Evolutionary conservation across 2,113 vertebrate species (phyloP), one percentile per base, ranked within the genome.

Genomic region (Cebus imitator): DNA sequence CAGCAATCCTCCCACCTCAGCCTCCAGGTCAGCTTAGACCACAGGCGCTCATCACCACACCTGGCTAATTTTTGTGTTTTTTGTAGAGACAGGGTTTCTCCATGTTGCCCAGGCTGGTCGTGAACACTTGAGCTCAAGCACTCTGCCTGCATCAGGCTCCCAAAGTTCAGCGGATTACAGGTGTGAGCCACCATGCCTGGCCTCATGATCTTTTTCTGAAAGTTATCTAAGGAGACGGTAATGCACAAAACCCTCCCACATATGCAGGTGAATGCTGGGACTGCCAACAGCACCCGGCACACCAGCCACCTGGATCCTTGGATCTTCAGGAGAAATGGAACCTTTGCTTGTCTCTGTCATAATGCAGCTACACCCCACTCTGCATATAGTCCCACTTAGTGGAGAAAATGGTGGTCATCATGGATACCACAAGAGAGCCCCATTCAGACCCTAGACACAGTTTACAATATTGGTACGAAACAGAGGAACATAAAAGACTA

Each of bases 201-300:
- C 27, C 27, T 64, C 61, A 30, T 64, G 61, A 66, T 3, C 50
- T 43, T 64, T 76, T n/a, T 14, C 78, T 66, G 37, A 35, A 78
- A 80, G 27, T 11, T 37, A 25, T 37, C 43, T 80, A 35, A 73
- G 37, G 37, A 66, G 83, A 79, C 2, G 20, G 7, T 13, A 50
- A 40, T 0, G 32, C 13, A 21, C 48, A 37, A 35, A 52, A 3
- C 16, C 9, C 50, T 20, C 61, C 40, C 16, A 0, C 0, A 3
- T 30, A 23, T 6, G 18, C 16, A 11, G 30, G 20, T 8, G 27
- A 70, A 64, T 0, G 5, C 21, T 5, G 0, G 37, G 23, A 8
- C 40, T 9, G 68, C 17, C 37, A n/a, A 3, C 30, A 50, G 30
- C 13, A 25, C 72, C 61, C 0, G 7, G 23, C 30, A 4, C 27